Percentiles rank a stretch among this genome's conserved stretches.
These are phyloP conservation scores for Ctenosaura bakeri DNA, from an alignment of 2,797 vertebrate genomes.

Conservation along the genomic window DNA sequence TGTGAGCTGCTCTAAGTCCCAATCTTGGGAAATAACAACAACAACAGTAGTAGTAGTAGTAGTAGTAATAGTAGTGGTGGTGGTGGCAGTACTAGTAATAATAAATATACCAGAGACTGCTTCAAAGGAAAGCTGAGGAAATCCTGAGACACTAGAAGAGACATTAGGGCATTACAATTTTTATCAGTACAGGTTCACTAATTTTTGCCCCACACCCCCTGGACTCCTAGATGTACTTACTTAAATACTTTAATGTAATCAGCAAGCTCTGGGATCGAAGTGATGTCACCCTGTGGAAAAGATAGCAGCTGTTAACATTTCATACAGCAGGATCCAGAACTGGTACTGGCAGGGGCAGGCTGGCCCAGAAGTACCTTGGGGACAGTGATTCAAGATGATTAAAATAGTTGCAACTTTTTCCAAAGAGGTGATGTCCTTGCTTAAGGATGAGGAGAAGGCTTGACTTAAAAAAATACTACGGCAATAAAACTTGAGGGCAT, in stretches of 20 bases:
- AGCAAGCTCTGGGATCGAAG: slow-evolving; percentile 97
- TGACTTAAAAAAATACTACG: neutral
- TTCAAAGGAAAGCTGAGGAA: fast-evolving
- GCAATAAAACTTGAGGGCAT: fast-evolving
- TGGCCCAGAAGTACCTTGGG: neutral
- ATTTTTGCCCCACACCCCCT: slow-evolving; percentile 46
- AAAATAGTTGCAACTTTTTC: neutral
- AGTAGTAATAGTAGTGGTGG: too few relatives aligned
- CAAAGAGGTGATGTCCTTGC: neutral
- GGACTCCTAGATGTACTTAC: slow-evolving; percentile 85
- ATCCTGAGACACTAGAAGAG: neutral
- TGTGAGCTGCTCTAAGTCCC: too few relatives aligned
- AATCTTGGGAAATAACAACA: too few relatives aligned
- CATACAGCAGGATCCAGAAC: neutral
- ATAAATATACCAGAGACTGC: neutral
- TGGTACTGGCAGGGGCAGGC: fast-evolving
- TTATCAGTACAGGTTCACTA: slow-evolving; percentile 58
- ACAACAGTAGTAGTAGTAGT: too few relatives aligned
- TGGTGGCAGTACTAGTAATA: too few relatives aligned
- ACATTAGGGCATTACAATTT: neutral
- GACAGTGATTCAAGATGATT: neutral
- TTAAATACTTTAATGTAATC: slow-evolving; percentile 99
- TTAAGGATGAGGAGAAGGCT: neutral
- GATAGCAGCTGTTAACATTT: slow-evolving; percentile 33
- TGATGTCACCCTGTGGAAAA: slow-evolving; percentile 94